These are phyloP conservation scores for Potorous gilbertii DNA, from an alignment of 2,797 vertebrate species.

Conservation along the genomic window DNA sequence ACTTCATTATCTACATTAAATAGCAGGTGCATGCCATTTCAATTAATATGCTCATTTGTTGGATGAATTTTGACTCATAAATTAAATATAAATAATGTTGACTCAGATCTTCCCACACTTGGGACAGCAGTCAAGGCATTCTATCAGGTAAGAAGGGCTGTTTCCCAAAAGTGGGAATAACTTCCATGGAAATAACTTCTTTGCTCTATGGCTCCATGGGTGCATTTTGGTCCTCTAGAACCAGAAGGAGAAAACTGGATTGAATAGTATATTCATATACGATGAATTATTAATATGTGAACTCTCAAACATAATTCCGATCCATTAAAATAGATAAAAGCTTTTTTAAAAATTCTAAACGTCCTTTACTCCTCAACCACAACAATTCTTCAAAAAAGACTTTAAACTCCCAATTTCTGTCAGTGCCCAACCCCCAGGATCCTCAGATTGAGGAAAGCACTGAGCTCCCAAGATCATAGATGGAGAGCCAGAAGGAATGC, in stretches of 20 bases:
- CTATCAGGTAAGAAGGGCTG: neutral
- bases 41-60: neutral
- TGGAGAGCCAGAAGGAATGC: neutral
- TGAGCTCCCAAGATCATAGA: neutral
- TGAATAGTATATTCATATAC: neutral
- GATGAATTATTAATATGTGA: neutral
- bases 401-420: neutral
- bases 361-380: neutral
- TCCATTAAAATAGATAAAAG: neutral
- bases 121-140: neutral
- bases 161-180: neutral
- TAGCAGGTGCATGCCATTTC: neutral
- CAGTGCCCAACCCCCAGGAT: neutral
- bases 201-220: neutral
- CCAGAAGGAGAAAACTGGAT: neutral
- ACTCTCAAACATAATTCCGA: neutral
- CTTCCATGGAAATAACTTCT: no score
- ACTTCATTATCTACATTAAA: conserved; percentile 33
- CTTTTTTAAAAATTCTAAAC: neutral
- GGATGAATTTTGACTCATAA: neutral
- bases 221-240: neutral
- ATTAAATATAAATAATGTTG: neutral
- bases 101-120: neutral
- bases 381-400: neutral
- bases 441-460: neutral